phyloP scores from a whole-genome alignment of 2,797 vertebrate species.

The Sebastes alutus region DNA sequence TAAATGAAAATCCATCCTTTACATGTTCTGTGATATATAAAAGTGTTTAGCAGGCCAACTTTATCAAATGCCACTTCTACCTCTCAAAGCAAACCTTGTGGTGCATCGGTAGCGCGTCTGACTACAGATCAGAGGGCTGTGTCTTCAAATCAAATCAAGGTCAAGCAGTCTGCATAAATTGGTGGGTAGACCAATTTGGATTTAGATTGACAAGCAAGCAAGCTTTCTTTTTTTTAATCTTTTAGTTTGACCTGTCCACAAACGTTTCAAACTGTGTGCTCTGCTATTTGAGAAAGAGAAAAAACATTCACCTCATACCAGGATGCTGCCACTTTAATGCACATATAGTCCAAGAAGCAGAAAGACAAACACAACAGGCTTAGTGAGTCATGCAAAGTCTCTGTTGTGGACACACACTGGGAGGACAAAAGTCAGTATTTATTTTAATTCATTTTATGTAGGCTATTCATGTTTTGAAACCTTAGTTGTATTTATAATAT shows the following conservation, averaged over 20 bases:
- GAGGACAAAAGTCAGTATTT: too few relatives aligned
- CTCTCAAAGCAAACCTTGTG: too few relatives aligned
- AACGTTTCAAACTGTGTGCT: not conserved
- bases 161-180: not conserved
- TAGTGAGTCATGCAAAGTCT: not conserved
- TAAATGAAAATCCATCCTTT: too few relatives aligned
- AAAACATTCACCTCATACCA: not conserved
- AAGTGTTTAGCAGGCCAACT: too few relatives aligned
- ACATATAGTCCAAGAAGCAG: not conserved
- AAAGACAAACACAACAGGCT: not conserved
- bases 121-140: too few relatives aligned
- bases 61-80: too few relatives aligned
- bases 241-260: not conserved
- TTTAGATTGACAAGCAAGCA: not conserved
- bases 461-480: too few relatives aligned
- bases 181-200: too few relatives aligned
- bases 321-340: not conserved
- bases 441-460: too few relatives aligned
- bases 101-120: accelerated
- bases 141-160: not conserved
- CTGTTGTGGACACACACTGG: not conserved
- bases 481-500: too few relatives aligned
- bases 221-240: not conserved
- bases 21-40: too few relatives aligned
- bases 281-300: not conserved